These are phyloP conservation scores for Drosophila eohydei DNA, from an alignment of 2,888 invertebrate genomes.

Conservation along the genomic window DNA sequence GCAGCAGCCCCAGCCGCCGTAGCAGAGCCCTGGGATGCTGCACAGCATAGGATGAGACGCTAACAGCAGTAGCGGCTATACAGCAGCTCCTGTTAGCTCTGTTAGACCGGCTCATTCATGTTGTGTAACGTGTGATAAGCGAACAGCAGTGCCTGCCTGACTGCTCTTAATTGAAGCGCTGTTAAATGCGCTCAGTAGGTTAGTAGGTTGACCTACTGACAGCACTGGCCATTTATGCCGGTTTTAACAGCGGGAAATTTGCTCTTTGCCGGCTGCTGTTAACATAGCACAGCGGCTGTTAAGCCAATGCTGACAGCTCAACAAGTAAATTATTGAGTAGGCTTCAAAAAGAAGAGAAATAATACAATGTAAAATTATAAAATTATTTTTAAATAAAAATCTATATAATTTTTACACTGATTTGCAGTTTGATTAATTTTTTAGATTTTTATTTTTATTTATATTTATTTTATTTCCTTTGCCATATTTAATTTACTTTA, in stretches of 20 bases:
- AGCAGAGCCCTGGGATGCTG: constrained; percentile 59
- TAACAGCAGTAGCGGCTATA: constrained; percentile 14
- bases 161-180: constrained; percentile 47
- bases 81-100: constrained; percentile 20
- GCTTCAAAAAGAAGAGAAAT: not conserved
- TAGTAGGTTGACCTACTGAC: constrained; percentile 69
- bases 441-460: not conserved
- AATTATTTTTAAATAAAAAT: not conserved
- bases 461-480: not conserved
- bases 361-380: not conserved
- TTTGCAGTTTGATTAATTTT: not conserved
- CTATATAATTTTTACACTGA: not conserved
- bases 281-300: constrained; percentile 7
- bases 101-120: not conserved
- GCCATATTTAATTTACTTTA: not conserved
- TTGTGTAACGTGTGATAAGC: constrained; percentile 44
- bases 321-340: constrained; percentile 14
- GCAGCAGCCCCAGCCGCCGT: constrained; percentile 19
- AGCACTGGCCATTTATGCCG: constrained; percentile 34
- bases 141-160: not conserved
- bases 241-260: constrained; percentile 61
- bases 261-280: constrained; percentile 55
- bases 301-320: constrained; percentile 28
- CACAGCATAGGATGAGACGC: constrained; percentile 19
- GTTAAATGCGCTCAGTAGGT: constrained; percentile 62